Evolutionary conservation across 1,140 invertebrate genomes (phyloP).

Genomic region (Bombus pascuorum): DNA sequence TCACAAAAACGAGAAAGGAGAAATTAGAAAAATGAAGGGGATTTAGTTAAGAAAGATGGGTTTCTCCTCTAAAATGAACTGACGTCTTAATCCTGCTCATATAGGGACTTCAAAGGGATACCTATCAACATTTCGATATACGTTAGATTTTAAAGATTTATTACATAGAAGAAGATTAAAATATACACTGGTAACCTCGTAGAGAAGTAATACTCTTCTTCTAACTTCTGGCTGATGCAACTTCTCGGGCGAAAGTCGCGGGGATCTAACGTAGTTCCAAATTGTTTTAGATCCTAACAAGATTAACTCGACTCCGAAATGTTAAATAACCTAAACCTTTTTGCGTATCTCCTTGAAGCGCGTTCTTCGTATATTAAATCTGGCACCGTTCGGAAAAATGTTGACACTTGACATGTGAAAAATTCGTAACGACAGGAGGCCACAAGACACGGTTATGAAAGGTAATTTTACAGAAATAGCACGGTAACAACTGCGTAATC

Average conservation of each 20-base stretch:
- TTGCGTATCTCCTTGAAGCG: neutral
- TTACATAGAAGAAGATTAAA: constrained; percentile 29
- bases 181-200: neutral
- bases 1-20: neutral
- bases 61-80: constrained; percentile 23
- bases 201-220: neutral
- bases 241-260: neutral
- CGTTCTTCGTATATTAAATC: neutral
- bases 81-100: constrained; percentile 36
- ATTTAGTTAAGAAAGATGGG: neutral
- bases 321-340: neutral
- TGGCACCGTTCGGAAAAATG: neutral
- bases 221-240: neutral
- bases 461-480: neutral
- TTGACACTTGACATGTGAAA: neutral
- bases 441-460: neutral
- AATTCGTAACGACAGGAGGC: neutral
- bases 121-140: constrained; percentile 20
- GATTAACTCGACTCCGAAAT: neutral
- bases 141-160: constrained; percentile 19
- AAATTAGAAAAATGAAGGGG: constrained; percentile 16
- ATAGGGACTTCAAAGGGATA: constrained; percentile 20
- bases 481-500: constrained; percentile 14
- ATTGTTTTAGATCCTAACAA: neutral
- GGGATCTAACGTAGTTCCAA: neutral